Conservation (phyloP, 2,888 invertebrate genomes). For the Lepidonotus clava region DNA sequence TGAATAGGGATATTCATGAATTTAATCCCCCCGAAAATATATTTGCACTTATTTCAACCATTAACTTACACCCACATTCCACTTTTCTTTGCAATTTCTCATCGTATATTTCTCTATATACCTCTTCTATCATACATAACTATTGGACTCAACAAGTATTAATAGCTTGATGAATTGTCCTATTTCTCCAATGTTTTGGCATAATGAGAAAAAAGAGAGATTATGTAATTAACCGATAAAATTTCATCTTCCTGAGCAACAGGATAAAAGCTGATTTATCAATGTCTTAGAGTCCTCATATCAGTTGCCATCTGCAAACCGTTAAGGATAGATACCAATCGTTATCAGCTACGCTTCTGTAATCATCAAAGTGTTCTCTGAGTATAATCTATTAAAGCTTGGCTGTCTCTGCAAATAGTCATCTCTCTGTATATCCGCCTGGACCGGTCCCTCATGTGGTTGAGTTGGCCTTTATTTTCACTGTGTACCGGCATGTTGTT, state of each 20-base stretch:
- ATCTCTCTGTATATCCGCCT: not conserved
- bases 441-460: not conserved
- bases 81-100: not conserved
- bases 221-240: no score
- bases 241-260: no score
- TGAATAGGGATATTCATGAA: not conserved
- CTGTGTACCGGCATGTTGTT: conserved; percentile 42
- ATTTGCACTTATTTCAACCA: not conserved
- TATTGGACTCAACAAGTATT: not conserved
- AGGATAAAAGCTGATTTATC: no score
- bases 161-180: no score
- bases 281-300: no score
- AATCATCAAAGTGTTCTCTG: not conserved
- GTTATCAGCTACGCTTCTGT: not conserved
- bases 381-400: not conserved
- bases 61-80: not conserved
- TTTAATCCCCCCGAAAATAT: not conserved
- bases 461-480: conserved; percentile 44
- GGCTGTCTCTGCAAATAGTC: conserved; percentile 3
- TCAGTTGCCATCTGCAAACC: no score
- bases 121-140: not conserved
- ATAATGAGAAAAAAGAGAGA: no score
- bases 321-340: not conserved
- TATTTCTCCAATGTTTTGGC: no score
- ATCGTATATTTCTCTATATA: not conserved